Conservation (phyloP, 2,888 invertebrate genomes). For the Drosophila niveifrons region DNA sequence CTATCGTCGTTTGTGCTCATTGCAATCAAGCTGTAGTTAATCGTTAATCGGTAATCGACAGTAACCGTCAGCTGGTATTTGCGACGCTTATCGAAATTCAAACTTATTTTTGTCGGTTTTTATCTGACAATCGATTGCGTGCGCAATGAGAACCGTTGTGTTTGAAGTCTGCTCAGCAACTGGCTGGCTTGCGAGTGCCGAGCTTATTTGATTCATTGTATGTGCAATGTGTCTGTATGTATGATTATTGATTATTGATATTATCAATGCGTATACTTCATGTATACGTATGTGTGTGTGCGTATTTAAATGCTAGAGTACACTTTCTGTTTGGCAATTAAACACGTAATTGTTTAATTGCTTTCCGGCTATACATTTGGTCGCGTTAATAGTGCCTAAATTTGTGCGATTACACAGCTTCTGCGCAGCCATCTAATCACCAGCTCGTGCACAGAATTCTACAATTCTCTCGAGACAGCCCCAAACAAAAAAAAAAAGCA, state of each 20-base stretch:
- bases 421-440: conserved; percentile 66
- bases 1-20: conserved; percentile 40
- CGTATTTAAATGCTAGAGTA: conserved; percentile 12
- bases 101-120: neutral
- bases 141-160: conserved; percentile 54
- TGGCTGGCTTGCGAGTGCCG: conserved; percentile 34
- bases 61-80: conserved; percentile 29
- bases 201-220: conserved; percentile 26
- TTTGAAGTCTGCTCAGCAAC: conserved; percentile 55
- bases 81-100: conserved; percentile 38
- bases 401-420: conserved; percentile 67
- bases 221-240: conserved; percentile 32
- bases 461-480: neutral
- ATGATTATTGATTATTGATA: conserved; percentile 59
- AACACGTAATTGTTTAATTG: conserved; percentile 70
- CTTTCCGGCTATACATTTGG: conserved; percentile 49
- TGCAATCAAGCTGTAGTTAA: neutral
- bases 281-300: neutral
- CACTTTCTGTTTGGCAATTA: conserved; percentile 25
- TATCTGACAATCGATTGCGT: conserved; percentile 25
- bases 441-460: conserved; percentile 58
- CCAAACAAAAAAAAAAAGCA: neutral
- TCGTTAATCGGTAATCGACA: conserved; percentile 12
- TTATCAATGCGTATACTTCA: conserved; percentile 28
- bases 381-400: conserved; percentile 73